Conservation (phyloP, 1,140 invertebrate species). For the Lineus longissimus region DNA sequence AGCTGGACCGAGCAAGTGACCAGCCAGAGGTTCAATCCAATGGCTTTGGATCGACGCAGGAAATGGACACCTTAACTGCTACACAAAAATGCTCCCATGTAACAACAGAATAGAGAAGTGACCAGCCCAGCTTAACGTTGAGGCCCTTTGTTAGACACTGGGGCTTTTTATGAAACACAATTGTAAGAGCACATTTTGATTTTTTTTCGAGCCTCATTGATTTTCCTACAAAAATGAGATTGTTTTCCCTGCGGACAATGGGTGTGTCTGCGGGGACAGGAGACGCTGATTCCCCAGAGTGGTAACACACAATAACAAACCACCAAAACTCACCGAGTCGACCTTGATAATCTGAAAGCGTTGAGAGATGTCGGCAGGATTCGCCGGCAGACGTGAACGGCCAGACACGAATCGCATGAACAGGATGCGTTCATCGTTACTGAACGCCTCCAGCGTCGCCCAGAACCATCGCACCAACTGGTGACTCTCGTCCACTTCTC, state of each 20-base stretch:
- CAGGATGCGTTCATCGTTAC: constrained; percentile 64
- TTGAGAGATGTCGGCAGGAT: constrained; percentile 66
- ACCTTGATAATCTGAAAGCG: constrained; percentile 64
- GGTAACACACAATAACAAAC: constrained; percentile 1
- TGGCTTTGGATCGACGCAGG: too few species aligned
- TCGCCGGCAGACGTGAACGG: constrained; percentile 63
- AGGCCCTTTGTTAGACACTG: too few species aligned
- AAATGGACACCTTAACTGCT: too few species aligned
- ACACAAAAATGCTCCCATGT: too few species aligned
- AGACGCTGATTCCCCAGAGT: background rate
- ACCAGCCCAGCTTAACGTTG: too few species aligned
- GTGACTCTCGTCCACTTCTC: constrained; percentile 64
- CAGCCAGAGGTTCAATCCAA: too few species aligned
- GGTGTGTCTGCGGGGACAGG: background rate
- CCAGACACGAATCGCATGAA: constrained; percentile 70
- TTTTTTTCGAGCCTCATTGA: too few species aligned
- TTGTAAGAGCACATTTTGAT: too few species aligned
- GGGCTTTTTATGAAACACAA: too few species aligned
- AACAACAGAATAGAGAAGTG: too few species aligned
- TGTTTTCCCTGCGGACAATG: background rate
- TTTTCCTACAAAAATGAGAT: too few species aligned
- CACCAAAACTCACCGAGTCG: constrained; percentile 46
- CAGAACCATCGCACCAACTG: constrained; percentile 65
- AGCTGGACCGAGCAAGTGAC: too few species aligned
- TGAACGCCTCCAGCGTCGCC: constrained; percentile 64